Percentiles rank a stretch among this genome's conserved stretches.
Conservation (phyloP, 2,113 vertebrate genomes). For the Brachypodius melanocephalos region DNA sequence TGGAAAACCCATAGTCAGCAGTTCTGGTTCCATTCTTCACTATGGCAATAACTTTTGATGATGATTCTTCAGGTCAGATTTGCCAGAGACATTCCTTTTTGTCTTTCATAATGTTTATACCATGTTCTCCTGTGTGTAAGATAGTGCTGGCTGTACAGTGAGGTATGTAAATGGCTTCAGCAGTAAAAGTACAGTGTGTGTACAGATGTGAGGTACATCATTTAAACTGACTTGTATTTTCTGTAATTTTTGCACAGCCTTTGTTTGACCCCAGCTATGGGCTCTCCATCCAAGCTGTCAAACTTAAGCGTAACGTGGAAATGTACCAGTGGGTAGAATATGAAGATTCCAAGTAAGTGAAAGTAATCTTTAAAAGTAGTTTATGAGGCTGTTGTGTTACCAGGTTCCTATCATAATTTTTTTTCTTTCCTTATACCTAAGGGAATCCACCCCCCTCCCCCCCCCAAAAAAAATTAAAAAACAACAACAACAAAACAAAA, state of each 20-base stretch:
- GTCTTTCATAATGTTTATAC: neutral
- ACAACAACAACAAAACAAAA: too few relatives aligned
- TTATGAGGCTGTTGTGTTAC: neutral
- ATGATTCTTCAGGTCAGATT: neutral
- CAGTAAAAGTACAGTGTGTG: neutral
- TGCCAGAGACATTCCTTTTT: neutral
- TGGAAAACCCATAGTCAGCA: neutral
- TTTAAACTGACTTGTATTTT: neutral
- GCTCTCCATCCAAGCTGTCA: conserved; percentile 86
- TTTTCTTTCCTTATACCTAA: neutral
- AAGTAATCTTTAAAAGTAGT: neutral
- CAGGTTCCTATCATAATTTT: neutral
- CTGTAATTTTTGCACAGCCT: conserved; percentile 72
- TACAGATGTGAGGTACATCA: neutral
- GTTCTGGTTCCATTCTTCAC: neutral
- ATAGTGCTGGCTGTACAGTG: neutral
- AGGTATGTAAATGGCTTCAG: neutral
- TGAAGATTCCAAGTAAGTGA: conserved; percentile 85
- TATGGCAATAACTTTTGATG: neutral
- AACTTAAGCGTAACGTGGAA: conserved; percentile 89
- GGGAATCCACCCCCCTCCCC: too few relatives aligned
- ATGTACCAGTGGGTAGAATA: conserved; percentile 99
- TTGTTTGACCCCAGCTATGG: conserved; percentile 93
- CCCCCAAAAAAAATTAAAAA: too few relatives aligned
- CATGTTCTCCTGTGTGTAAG: neutral